phyloP scores from a whole-genome alignment of 64 coral and sea anemone species.

The Dendrophyllia cribrosa region DNA sequence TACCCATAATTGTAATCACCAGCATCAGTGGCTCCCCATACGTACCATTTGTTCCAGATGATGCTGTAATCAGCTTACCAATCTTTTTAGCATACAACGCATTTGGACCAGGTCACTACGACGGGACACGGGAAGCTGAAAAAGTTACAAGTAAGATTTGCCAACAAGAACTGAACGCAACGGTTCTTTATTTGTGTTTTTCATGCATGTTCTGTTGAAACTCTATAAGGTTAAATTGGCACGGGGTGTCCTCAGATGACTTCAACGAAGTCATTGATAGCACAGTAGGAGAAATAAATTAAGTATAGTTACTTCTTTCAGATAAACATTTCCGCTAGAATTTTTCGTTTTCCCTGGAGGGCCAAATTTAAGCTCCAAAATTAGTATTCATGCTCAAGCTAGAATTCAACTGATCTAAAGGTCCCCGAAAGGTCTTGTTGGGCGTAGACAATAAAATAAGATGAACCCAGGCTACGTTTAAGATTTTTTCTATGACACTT shows the following conservation, averaged over 20 bases:
- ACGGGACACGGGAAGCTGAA: constrained; percentile 46
- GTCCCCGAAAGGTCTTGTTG: too few species aligned
- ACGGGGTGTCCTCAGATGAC: too few species aligned
- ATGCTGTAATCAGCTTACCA: background rate
- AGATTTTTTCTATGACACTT: background rate
- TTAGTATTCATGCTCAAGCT: too few species aligned
- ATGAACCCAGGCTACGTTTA: background rate
- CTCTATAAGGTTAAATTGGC: background rate
- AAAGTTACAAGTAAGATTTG: constrained; percentile 6
- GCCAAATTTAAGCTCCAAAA: too few species aligned
- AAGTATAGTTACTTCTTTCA: too few species aligned
- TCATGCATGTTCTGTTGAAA: background rate
- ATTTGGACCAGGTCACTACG: constrained; percentile 75
- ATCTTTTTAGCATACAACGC: constrained; percentile 69
- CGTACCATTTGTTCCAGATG: constrained; percentile 60
- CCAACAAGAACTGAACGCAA: too few species aligned
- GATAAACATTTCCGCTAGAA: too few species aligned
- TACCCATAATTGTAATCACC: constrained; percentile 63
- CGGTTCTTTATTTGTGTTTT: background rate
- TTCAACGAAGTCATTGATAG: too few species aligned
- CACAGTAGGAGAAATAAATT: too few species aligned
- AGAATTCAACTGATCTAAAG: too few species aligned
- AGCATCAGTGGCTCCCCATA: constrained; percentile 31
- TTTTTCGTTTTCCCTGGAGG: too few species aligned
- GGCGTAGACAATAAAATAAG: too few species aligned